phyloP scores from a whole-genome alignment of 2,797 vertebrate species.

The Catamblyrhynchus diadema region DNA sequence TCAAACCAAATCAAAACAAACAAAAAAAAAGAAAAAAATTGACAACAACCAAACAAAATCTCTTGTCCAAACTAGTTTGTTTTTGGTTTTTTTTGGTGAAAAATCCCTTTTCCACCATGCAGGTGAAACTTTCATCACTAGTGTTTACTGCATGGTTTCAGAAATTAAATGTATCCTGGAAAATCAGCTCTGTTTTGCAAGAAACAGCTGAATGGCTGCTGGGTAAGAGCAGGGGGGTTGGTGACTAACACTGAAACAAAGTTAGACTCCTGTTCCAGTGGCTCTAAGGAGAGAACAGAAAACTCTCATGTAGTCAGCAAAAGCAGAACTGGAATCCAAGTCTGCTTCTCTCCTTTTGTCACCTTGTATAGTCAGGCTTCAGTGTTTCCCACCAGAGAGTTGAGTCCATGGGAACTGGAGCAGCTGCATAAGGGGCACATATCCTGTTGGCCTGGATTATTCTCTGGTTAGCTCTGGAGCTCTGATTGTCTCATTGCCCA shows the following conservation, averaged over 20 bases:
- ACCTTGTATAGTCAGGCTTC: neutral
- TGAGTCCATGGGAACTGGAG: neutral
- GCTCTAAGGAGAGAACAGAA: neutral
- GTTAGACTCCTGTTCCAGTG: neutral
- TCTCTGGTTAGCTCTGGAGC: neutral
- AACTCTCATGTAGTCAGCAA: neutral
- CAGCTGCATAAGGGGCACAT: neutral
- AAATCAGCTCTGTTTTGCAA: neutral
- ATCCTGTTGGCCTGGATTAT: neutral
- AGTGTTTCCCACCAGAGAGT: neutral
- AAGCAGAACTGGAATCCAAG: neutral
- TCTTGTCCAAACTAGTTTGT: neutral
- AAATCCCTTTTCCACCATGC: neutral
- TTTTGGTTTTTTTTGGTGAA: neutral
- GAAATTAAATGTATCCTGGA: neutral
- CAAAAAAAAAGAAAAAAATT: fast-evolving
- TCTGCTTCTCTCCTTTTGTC: neutral
- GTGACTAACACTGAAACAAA: neutral
- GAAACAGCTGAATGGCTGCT: neutral
- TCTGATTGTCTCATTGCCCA: neutral
- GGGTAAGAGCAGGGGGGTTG: neutral
- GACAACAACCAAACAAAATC: neutral
- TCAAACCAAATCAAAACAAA: neutral
- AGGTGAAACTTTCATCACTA: neutral
- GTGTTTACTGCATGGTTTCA: neutral